A percentile compares a stretch with the other conserved stretches of the same genome.
Evolutionary conservation across 2,113 vertebrate species (phyloP).

Genomic region (Rhipidura dahli): DNA sequence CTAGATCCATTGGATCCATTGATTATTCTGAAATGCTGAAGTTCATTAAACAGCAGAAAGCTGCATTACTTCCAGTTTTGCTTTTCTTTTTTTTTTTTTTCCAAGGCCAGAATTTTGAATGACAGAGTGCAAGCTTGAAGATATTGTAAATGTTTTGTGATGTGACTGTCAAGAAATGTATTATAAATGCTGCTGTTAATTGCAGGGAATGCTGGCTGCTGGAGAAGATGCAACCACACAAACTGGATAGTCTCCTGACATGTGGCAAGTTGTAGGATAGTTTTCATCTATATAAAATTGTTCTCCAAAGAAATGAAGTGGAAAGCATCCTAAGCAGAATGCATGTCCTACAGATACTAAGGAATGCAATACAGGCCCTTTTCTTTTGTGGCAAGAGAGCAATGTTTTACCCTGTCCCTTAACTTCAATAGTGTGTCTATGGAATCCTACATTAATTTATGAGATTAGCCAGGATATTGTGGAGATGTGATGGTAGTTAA

Average conservation of each 20-base stretch:
- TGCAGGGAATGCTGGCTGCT: neutral
- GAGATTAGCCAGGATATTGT: neutral
- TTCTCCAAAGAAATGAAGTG: neutral
- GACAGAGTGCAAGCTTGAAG: neutral
- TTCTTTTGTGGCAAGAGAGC: neutral
- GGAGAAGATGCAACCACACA: neutral
- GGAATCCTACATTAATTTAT: neutral
- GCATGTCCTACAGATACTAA: neutral
- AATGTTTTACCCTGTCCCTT: neutral
- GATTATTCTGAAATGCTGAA: neutral
- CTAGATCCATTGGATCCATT: neutral
- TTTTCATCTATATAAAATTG: neutral
- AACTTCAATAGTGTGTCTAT: neutral
- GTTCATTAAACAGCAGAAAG: neutral
- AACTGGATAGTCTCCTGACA: neutral
- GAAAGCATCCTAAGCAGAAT: neutral
- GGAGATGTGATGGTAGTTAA: neutral
- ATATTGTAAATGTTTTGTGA: neutral
- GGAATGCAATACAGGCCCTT: neutral
- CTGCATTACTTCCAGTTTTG: rapidly evolving
- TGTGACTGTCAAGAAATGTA: neutral
- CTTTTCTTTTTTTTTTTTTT: neutral
- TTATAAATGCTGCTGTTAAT: neutral
- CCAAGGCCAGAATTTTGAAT: neutral
- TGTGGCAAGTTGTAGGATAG: neutral